Conservation (phyloP, 2,797 vertebrate genomes). For the Bradypodion ventrale region DNA sequence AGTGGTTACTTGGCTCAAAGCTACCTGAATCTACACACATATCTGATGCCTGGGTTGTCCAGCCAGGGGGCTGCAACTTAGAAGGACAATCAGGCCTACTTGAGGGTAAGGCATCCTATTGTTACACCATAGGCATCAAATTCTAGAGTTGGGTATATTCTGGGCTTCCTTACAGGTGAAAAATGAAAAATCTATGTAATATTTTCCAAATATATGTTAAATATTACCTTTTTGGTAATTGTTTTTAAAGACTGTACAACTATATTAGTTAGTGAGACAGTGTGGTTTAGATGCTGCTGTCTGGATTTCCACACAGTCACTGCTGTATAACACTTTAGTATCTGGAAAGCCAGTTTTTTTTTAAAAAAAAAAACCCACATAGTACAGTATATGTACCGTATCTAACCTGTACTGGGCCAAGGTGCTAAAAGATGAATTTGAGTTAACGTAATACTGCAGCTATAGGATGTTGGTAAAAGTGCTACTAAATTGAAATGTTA, state of each 20-base stretch:
- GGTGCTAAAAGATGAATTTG: neutral
- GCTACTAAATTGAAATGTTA: neutral
- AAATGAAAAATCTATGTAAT: too few species aligned
- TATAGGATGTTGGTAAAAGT: neutral
- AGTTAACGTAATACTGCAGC: neutral
- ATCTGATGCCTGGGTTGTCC: too few species aligned
- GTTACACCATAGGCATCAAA: neutral
- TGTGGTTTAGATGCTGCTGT: neutral
- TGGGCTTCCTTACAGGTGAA: too few species aligned
- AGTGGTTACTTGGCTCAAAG: too few species aligned
- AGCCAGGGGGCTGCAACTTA: too few species aligned
- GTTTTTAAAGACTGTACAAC: neutral
- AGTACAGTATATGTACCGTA: neutral
- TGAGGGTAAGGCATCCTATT: too few species aligned
- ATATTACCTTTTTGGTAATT: neutral
- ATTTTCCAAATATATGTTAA: neutral
- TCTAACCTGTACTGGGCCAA: neutral
- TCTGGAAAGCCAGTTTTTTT: constrained; percentile 4
- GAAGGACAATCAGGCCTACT: too few species aligned
- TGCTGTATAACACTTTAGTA: neutral
- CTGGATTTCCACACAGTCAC: too few species aligned
- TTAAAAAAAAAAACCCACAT: neutral
- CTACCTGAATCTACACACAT: too few species aligned
- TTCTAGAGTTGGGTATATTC: neutral
- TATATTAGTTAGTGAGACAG: neutral